Evolutionary conservation across 2,888 invertebrate genomes (phyloP).

Genomic region (Melipona beecheii): DNA sequence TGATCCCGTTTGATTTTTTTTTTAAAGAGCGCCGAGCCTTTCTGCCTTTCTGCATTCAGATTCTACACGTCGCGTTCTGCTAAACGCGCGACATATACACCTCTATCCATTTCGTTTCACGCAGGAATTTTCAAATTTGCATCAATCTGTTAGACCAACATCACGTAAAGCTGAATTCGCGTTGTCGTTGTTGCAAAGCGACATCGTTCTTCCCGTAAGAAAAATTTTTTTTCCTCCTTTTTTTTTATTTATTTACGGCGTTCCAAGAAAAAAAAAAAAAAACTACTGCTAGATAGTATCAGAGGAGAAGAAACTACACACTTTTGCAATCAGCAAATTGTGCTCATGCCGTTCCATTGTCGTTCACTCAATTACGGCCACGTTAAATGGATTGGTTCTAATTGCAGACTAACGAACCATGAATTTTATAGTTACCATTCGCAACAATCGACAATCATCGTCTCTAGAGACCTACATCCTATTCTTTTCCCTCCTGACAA

Average conservation of each 20-base stretch:
- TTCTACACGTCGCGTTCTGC: background rate
- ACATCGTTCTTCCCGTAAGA: background rate
- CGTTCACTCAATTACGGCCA: conserved; percentile 36
- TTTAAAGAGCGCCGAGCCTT: background rate
- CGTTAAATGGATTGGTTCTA: conserved; percentile 53
- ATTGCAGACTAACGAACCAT: conserved; percentile 51
- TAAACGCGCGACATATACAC: background rate
- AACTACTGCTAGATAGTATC: background rate
- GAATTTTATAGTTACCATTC: conserved; percentile 46
- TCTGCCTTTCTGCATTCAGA: conserved; percentile 1
- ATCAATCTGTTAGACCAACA: background rate
- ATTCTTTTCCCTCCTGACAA: background rate
- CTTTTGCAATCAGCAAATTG: conserved; percentile 1
- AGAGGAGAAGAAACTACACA: background rate
- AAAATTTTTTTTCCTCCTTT: background rate
- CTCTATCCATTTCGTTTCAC: conserved; percentile 4
- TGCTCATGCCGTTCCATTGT: conserved; percentile 13
- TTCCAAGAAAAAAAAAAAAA: background rate
- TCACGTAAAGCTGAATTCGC: background rate
- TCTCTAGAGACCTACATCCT: conserved; percentile 13
- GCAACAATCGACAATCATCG: conserved; percentile 39
- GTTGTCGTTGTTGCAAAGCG: background rate
- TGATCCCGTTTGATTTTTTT: background rate
- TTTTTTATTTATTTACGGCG: background rate
- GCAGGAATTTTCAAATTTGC: conserved; percentile 35